Conservation (phyloP, 2,113 vertebrate species). For the Callipepla squamata region DNA sequence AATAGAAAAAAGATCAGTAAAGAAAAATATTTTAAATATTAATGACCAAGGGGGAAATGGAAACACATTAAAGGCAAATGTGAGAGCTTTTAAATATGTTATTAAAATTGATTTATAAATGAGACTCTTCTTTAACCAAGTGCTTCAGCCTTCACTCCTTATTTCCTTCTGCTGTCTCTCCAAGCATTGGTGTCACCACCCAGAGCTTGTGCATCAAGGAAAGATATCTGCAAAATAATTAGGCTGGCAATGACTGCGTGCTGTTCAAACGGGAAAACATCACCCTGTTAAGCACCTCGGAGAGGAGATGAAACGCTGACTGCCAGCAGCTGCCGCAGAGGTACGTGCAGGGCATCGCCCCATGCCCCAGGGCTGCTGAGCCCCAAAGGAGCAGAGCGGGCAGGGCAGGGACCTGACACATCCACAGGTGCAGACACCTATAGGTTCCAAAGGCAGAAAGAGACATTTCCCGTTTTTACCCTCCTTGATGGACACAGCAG, state of each 20-base stretch:
- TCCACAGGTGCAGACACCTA: neutral
- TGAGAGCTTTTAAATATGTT: conserved; percentile 75
- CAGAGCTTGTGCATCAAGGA: neutral
- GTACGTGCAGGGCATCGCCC: neutral
- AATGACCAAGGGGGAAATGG: conserved; percentile 61
- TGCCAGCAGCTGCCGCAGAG: neutral
- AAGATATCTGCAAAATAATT: conserved; percentile 5
- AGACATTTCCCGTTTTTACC: neutral
- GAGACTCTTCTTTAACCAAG: conserved; percentile 64
- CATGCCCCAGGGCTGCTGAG: neutral
- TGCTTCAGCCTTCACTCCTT: conserved; percentile 64
- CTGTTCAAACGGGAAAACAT: neutral
- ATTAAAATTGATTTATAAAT: conserved; percentile 76
- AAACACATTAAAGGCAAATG: conserved; percentile 74
- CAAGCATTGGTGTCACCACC: conserved; percentile 45
- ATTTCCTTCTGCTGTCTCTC: conserved; percentile 64
- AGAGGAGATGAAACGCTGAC: neutral
- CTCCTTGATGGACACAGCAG: neutral
- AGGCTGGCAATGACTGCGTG: neutral
- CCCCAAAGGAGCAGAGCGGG: rapidly evolving
- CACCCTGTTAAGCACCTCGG: neutral
- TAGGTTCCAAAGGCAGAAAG: neutral
- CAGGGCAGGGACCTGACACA: neutral
- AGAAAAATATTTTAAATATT: conserved; percentile 74
- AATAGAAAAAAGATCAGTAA: conserved; percentile 66